These are phyloP conservation scores for Noctua janthina DNA, from an alignment of 2,888 invertebrate genomes.

Conservation along the genomic window DNA sequence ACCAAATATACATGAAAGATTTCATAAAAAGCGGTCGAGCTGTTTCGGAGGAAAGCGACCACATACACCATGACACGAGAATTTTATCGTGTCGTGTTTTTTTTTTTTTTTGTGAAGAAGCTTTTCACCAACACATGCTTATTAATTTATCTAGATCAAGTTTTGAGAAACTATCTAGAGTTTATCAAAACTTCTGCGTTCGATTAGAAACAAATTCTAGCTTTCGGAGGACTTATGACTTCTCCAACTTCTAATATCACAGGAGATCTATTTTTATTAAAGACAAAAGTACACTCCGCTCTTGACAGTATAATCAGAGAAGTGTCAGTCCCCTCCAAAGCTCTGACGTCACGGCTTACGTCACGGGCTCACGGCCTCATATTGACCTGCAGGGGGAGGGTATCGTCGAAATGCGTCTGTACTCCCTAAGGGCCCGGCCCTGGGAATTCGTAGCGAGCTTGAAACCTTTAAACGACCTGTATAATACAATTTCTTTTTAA, in stretches of 20 bases:
- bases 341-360: slow-evolving; percentile 60
- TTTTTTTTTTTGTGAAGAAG: not conserved
- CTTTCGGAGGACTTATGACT: not conserved
- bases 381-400: slow-evolving; percentile 61
- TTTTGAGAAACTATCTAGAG: not conserved
- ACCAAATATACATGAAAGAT: too few species aligned
- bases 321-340: slow-evolving; percentile 40
- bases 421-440: slow-evolving; percentile 43
- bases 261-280: slow-evolving; percentile 23
- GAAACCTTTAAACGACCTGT: slow-evolving; percentile 20
- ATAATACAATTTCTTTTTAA: not conserved
- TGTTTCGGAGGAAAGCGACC: too few species aligned
- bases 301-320: slow-evolving; percentile 40
- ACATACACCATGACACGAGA: too few species aligned
- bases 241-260: not conserved
- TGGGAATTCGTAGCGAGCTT: slow-evolving; percentile 11
- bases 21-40: too few species aligned
- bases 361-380: slow-evolving; percentile 62
- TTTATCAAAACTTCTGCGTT: not conserved
- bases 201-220: not conserved
- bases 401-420: slow-evolving; percentile 45
- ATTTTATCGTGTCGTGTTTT: too few species aligned
- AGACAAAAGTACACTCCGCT: slow-evolving; percentile 23
- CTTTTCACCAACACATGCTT: not conserved
- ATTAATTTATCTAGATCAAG: not conserved